A percentile compares a stretch with the other conserved stretches of the same genome.
These are phyloP conservation scores for Campoletis raptor DNA, from an alignment of 2,888 invertebrate species.

Conservation along the genomic window DNA sequence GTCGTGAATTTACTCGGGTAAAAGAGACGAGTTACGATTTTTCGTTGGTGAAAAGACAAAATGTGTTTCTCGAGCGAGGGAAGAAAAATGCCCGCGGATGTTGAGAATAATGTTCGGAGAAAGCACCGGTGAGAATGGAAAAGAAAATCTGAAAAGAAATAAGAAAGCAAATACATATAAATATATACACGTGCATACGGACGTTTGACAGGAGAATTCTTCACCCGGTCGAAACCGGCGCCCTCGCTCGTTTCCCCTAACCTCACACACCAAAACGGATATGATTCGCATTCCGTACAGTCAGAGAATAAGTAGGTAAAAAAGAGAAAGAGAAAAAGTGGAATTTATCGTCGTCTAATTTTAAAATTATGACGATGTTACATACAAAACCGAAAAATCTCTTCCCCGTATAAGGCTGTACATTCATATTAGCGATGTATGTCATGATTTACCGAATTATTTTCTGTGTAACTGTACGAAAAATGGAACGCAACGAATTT, in stretches of 20 bases:
- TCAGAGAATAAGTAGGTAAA: slow-evolving; percentile 34
- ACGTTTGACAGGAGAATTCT: slow-evolving; percentile 59
- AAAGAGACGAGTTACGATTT: not conserved
- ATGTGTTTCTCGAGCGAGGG: not conserved
- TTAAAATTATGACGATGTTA: slow-evolving; percentile 65
- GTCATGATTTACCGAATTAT: slow-evolving; percentile 41
- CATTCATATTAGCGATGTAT: slow-evolving; percentile 29
- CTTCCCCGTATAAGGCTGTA: slow-evolving; percentile 8
- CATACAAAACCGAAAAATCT: slow-evolving; percentile 44
- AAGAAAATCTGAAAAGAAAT: slow-evolving; percentile 50
- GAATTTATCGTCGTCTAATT: slow-evolving; percentile 68
- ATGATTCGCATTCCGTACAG: slow-evolving; percentile 66
- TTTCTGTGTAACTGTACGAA: slow-evolving; percentile 45
- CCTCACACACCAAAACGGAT: slow-evolving; percentile 52
- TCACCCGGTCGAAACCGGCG: slow-evolving; percentile 57
- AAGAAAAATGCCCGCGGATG: slow-evolving; percentile 61
- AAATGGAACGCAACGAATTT: slow-evolving; percentile 36
- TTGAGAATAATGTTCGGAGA: slow-evolving; percentile 40
- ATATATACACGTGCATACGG: not conserved
- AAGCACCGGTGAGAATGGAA: slow-evolving; percentile 31
- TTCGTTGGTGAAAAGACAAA: slow-evolving; percentile 5
- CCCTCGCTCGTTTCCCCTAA: slow-evolving; percentile 58
- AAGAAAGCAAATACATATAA: slow-evolving; percentile 28
- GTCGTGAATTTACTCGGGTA: not conserved
- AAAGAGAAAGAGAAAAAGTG: slow-evolving; percentile 19